Base-by-base conservation (phyloP, 1,140 invertebrate species). In the Drosophila pandora region DNA sequence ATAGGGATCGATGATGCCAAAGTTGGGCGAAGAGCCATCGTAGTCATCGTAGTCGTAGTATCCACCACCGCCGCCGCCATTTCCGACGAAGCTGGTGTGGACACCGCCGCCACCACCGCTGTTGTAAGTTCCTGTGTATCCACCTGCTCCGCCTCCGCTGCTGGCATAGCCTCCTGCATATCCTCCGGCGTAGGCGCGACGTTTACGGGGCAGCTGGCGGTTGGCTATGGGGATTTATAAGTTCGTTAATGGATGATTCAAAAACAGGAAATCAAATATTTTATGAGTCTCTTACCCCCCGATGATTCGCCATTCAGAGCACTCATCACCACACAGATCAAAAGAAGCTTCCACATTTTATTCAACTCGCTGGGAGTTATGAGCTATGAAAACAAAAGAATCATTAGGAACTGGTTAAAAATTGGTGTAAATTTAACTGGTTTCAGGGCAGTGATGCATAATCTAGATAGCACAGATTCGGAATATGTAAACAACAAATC, bases 1-100 rank as follows among this genome's bases (percentile, higher is more conserved):
- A 41, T 88, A 90, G 10, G 90, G 90, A 72, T 91, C 90, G 25
- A 90, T 80, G 43, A 91, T 78, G 41, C 88, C 88, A 34, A 80
- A 79, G 43, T 87, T 60, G 7, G 90, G 73, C 3, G 75, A 72
- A 45, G 60, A 74, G 28, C 71, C 71, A 22, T 25, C 74, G 41
- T 73, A 89, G 39, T 81, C 84, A 58, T 84, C 84, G 23, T 84
- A 88, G 32, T 89, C 83, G 32, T 76, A 65, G 48, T 82, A 83
- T 28, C 67, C 73, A 17, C 64, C 71, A 17, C 68, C 70, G 4
- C 25, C 58, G 1, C 58, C 65, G 1, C 54, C 57, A 7, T 45
- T 61, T 23, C 56, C 61, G 12, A 58, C 58, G 13, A 70, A 73
- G 17, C 67, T 50, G 22, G 80, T 55, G 9, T 75, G 69, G 43